A percentile compares a stretch with the other conserved stretches of the same genome.
phyloP scores from a whole-genome alignment of 2,113 vertebrate species.

The Marmota flaviventris region DNA sequence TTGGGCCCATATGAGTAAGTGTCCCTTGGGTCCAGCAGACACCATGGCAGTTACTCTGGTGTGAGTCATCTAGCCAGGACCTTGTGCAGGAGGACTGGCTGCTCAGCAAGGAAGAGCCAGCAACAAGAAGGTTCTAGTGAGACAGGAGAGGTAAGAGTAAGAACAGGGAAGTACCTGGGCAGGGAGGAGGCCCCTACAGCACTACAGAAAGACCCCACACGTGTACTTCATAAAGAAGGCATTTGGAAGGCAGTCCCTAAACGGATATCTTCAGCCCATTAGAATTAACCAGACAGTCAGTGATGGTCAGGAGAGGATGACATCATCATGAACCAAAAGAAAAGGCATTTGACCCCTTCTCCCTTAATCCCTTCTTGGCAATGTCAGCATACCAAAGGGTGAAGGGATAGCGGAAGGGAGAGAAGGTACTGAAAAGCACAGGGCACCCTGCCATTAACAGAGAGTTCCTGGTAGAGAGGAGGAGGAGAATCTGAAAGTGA shows the following conservation, averaged over 20 bases:
- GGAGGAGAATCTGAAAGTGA: neutral
- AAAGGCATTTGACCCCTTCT: neutral
- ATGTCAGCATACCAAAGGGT: neutral
- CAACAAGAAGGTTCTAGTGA: neutral
- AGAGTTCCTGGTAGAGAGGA: neutral
- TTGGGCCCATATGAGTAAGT: neutral
- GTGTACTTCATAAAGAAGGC: rapidly evolving
- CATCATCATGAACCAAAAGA: neutral
- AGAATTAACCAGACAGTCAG: neutral
- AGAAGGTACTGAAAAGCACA: rapidly evolving
- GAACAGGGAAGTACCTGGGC: rapidly evolving
- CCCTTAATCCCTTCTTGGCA: neutral
- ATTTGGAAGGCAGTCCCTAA: neutral
- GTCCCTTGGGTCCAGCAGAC: neutral
- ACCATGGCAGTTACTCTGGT: neutral
- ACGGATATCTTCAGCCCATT: neutral
- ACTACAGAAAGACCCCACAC: neutral
- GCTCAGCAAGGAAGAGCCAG: neutral
- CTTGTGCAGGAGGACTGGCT: neutral
- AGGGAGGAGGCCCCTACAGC: rapidly evolving
- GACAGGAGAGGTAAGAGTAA: neutral
- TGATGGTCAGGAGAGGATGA: neutral
- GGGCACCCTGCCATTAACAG: rapidly evolving
- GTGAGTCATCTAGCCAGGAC: neutral
- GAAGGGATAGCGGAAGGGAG: neutral